phyloP scores from a whole-genome alignment of 2,113 vertebrate genomes.

The Peromyscus leucopus region DNA sequence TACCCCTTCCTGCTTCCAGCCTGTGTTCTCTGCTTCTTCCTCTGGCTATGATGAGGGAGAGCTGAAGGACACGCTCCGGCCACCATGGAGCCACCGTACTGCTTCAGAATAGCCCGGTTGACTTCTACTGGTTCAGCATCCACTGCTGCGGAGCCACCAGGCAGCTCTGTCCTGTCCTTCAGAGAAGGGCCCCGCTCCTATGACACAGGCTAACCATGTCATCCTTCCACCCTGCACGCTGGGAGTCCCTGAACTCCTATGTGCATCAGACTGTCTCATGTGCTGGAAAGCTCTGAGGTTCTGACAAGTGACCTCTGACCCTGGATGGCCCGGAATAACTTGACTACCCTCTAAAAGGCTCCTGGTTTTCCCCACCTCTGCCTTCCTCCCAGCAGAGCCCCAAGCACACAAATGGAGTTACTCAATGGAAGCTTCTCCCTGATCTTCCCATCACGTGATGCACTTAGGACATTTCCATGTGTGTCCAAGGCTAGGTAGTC shows the following conservation, averaged over 20 bases:
- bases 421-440: rapidly evolving
- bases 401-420: background rate
- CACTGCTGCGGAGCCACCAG: background rate
- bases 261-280: rapidly evolving
- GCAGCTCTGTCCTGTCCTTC: background rate
- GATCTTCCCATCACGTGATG: rapidly evolving
- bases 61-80: background rate
- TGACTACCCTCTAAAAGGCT: background rate
- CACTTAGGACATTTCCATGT: rapidly evolving
- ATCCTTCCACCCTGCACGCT: background rate
- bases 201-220: background rate
- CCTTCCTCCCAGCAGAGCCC: background rate
- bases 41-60: background rate
- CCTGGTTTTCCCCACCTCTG: rapidly evolving
- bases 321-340: rapidly evolving
- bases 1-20: background rate
- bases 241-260: background rate
- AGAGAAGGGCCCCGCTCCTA: background rate
- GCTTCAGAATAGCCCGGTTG: background rate
- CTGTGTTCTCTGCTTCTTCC: background rate
- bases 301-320: rapidly evolving
- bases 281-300: background rate
- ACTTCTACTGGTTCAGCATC: too few species aligned
- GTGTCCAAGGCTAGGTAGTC: rapidly evolving
- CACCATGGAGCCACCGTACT: too few species aligned